These are phyloP conservation scores for Rotaria socialis DNA, from an alignment of 2,888 invertebrate genomes.

Conservation along the genomic window DNA sequence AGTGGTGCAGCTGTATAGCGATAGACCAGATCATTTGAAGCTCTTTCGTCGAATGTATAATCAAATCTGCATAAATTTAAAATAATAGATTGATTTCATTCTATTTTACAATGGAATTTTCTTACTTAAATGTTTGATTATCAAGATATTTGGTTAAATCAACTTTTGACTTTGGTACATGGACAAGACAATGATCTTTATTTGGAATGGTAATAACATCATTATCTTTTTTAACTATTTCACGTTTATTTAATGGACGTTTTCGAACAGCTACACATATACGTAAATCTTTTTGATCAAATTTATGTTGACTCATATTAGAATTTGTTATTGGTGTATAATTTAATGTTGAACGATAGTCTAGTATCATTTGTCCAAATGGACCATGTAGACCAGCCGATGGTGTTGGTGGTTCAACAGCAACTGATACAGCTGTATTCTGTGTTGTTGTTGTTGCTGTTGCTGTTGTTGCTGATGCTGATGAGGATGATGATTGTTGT, in stretches of 20 bases:
- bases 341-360: conserved; percentile 39
- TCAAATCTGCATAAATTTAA: conserved; percentile 80
- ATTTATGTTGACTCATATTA: background rate
- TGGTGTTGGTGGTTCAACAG: background rate
- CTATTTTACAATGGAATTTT: background rate
- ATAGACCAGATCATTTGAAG: conserved; percentile 91
- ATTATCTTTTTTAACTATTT: conserved; percentile 81
- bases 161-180: conserved; percentile 69
- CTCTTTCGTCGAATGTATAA: conserved; percentile 93
- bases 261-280: conserved; percentile 97
- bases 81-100: background rate
- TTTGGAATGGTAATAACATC: conserved; percentile 95
- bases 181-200: conserved; percentile 67
- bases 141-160: conserved; percentile 96
- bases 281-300: conserved; percentile 67
- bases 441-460: background rate
- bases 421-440: background rate
- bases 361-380: conserved; percentile 37
- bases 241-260: conserved; percentile 87
- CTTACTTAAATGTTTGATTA: conserved; percentile 77
- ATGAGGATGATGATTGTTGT: background rate
- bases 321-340: conserved; percentile 39
- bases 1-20: conserved; percentile 85
- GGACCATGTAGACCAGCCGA: conserved; percentile 5
- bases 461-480: background rate